Evolutionary conservation across 2,113 vertebrate genomes (phyloP), one percentile per base, ranked within the genome.

Genomic region (Trematomus loennbergii): DNA sequence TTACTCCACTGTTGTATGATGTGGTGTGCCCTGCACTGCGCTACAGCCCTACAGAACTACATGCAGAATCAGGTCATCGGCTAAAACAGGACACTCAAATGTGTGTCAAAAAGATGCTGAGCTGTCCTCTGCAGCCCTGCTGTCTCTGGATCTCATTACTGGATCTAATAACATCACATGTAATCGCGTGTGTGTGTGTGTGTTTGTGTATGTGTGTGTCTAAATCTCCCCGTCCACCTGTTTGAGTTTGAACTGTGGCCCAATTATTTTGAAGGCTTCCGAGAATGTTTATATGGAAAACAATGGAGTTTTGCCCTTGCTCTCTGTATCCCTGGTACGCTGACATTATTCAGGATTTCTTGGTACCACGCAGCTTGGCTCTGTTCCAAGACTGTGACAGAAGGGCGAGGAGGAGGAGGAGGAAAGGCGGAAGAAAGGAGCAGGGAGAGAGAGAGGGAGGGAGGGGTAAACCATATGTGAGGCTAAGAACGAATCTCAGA

Each of bases 41-140:
- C 76, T 77, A 78, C 53, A 88, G 75, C 33, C 81, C 90, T 25
- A 88, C 84, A 88, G 82, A 88, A 81, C 88, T 76, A 76, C 55
- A 80, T 86, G 3, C 61, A 87, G 80, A 94, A 90, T 83, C 67
- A 78, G 93, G 93, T 88, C 89, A 88, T 78, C 53, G 54, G 79
- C 81, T 87, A 72, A 89, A 92, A 84, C 49, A 52, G 84, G 88
- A 62, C 74, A 63, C 20, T 43, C 11, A 4, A 69, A 91, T 91
- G 83, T 92, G 79, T 86, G 87, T 91, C 88, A 92, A 84, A 71
- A 86, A 87, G 77, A 64, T 81, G 91, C 89, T 88, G 90, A 92
- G 89, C 89, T 60, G 64, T 57, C 67, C 64, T 61, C 86, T 81
- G 90, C 84, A 85, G 78, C 76, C 20, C 50, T 69, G 46, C 81